Evolutionary conservation across 2,113 vertebrate species (phyloP), one percentile per base, ranked within the genome.

Genomic region (Hypocryptadius cinnamomeus): DNA sequence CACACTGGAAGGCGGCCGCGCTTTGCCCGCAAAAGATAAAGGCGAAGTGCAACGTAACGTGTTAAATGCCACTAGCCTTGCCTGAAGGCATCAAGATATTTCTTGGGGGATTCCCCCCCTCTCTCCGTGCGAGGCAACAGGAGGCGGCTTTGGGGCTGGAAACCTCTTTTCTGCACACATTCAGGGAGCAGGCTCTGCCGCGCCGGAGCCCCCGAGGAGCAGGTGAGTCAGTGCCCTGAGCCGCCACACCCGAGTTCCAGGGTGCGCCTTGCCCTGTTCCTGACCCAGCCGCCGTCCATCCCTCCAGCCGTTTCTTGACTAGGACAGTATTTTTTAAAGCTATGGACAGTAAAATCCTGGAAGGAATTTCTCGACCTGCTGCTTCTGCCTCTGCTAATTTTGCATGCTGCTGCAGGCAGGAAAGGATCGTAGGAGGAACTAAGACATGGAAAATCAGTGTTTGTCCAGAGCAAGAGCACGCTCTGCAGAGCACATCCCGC

Each of bases 1-100:
- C 39, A 27, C 2, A 1, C 40, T 0, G 37, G 48, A 61, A 27
- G 30, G 74, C 8, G 85, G 33, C 56, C 48, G 76, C 61, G 0
- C 48, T 76, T 66, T 15, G 69, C 50, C 12, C 31, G 3, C n/a
- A 10, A 20, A 37, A 11, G 15, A 15, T 13, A 13, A 33, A 33
- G 3, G 11, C 9, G 1, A 61, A 39, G 92, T 27, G 61, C 28
- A 6, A 22, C 5, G 57, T 21, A 30, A 11, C 3, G 2, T 15
- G 79, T 42, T 6, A 79, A 71, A 51, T 1, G 30, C 31, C 71
- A 13, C 31, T 37, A 82, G 70, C 48, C 33, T 27, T 13, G 27
- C 70, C 4, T 47, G 66, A 47, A 85, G 45, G 33, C 66, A 15
- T 28, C 61, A 8, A 10, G 33, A 13, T 20, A 16, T 7, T 14